These are phyloP conservation scores for Myodes glareolus DNA, from an alignment of 2,113 vertebrate genomes.

Conservation along the genomic window DNA sequence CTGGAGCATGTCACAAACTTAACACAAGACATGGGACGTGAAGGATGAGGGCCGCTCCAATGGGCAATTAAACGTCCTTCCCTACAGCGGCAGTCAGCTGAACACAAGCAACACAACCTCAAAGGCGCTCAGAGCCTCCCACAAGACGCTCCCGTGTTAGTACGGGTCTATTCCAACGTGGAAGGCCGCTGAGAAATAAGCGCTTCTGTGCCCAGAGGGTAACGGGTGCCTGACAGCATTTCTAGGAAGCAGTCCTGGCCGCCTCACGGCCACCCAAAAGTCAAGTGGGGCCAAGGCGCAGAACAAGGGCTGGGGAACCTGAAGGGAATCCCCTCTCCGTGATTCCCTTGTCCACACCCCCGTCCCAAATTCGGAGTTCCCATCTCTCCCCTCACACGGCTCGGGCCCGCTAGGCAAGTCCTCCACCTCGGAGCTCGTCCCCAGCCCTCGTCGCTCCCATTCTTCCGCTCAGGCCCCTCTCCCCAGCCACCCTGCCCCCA, in stretches of 20 bases:
- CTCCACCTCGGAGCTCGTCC: neutral
- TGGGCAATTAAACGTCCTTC: neutral
- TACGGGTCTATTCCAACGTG: neutral
- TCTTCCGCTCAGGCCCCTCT: conserved; percentile 29
- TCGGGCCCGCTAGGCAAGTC: neutral
- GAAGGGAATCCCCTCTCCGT: conserved; percentile 25
- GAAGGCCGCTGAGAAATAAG: conserved; percentile 5
- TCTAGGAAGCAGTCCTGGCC: conserved; percentile 55
- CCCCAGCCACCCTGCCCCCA: conserved; percentile 22
- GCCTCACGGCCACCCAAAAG: neutral
- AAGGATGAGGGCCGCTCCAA: neutral
- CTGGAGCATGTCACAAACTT: neutral
- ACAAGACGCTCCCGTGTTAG: neutral
- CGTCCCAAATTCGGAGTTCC: neutral
- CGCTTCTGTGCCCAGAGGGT: conserved; percentile 9
- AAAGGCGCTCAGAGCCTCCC: neutral
- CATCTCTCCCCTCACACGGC: conserved; percentile 6
- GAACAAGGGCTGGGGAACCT: conserved; percentile 27
- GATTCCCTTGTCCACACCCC: conserved; percentile 60
- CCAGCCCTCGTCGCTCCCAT: neutral
- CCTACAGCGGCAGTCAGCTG: neutral
- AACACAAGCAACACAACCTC: neutral
- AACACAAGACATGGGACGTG: neutral
- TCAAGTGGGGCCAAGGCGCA: conserved; percentile 56
- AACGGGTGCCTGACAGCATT: neutral